Base-by-base conservation (phyloP, 2,797 vertebrate genomes). In the Ceryle rudis region DNA sequence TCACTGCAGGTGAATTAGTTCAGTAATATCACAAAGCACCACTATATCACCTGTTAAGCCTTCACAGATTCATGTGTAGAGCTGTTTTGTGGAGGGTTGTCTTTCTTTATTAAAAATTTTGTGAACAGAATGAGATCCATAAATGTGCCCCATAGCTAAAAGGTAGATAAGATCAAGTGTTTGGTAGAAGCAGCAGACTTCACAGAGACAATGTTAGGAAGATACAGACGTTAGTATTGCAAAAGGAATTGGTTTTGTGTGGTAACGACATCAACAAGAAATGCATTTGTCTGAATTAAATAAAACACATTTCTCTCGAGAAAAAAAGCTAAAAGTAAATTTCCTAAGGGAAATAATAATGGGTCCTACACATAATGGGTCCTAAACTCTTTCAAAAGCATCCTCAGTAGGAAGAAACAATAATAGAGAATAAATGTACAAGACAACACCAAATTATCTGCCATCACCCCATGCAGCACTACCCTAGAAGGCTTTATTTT, bases 31-130 rank as follows among this genome's bases (percentile, higher is more conserved):
- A 89, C 14, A 91, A 41, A 89, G 10, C 35, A 77, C 11, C 12
- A 47, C 28, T 81, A 5, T 57, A 74, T 54, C 57, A 77, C 13
- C 18, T 89, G 16, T 51, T 84, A 83, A 85, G 89, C 17, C 33
- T 73, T 35, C 33, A 70, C 23, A 25, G 23, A 79, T 79, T 65
- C 25, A 69, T 42, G 17, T 5, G 8, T 25, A 37, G 15, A 55
- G 2, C 1, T 46, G 78, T 47, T 46, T 22, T 3, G 2, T 7
- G 10, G 21, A 23, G 2, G 4, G 11, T 11, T 51, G 4, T 16
- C 3, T 51, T 14, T 11, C 20, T 57, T 57, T 33, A 57, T 29
- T 22, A 22, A 46, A 66, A 89, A 65, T 73, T 58, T 22, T 62
- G 14, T 51, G 46, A 83, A 54, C 13, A 52, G 7, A 55, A 29